phyloP scores from a whole-genome alignment of 2,888 invertebrate species.

The Agonopterix alstromeriana region DNA sequence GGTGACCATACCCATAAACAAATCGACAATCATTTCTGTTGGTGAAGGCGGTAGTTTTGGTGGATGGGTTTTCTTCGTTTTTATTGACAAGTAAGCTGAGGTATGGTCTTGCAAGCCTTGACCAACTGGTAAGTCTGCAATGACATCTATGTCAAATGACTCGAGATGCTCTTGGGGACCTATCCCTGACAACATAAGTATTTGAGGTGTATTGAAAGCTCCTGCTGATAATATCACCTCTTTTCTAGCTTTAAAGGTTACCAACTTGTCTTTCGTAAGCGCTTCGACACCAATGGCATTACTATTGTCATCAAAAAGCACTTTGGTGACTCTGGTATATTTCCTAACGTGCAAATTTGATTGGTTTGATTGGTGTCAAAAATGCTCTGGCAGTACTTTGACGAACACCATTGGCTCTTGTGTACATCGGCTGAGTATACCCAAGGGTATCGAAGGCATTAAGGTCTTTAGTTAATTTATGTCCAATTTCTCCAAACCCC shows the following conservation, averaged over 20 bases:
- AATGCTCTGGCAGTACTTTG: background rate
- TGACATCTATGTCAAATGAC: slow-evolving; percentile 38
- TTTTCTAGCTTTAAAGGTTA: slow-evolving; percentile 50
- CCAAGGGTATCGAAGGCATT: background rate
- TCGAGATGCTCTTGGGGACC: slow-evolving; percentile 53
- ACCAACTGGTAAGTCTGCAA: slow-evolving; percentile 59
- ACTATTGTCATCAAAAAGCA: slow-evolving; percentile 65
- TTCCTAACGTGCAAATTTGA: slow-evolving; percentile 55
- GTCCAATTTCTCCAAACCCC: background rate
- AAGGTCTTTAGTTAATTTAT: background rate
- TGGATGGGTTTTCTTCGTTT: slow-evolving; percentile 7
- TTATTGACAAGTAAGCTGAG: slow-evolving; percentile 32
- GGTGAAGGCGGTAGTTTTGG: background rate
- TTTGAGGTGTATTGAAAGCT: slow-evolving; percentile 62
- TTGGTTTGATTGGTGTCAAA: background rate
- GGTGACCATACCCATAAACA: background rate
- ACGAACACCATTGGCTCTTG: background rate
- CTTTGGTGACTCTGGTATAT: slow-evolving; percentile 60
- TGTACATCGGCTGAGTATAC: background rate
- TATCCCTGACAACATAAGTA: slow-evolving; percentile 71
- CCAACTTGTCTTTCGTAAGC: slow-evolving; percentile 1
- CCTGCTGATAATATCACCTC: slow-evolving; percentile 72
- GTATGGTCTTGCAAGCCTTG: slow-evolving; percentile 72
- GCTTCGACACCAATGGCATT: slow-evolving; percentile 46
- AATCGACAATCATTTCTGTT: background rate